These are phyloP conservation scores for Aurelia coerulea DNA, from an alignment of 30 jellyfish, hydroid and myxozoan species.

Conservation along the genomic window DNA sequence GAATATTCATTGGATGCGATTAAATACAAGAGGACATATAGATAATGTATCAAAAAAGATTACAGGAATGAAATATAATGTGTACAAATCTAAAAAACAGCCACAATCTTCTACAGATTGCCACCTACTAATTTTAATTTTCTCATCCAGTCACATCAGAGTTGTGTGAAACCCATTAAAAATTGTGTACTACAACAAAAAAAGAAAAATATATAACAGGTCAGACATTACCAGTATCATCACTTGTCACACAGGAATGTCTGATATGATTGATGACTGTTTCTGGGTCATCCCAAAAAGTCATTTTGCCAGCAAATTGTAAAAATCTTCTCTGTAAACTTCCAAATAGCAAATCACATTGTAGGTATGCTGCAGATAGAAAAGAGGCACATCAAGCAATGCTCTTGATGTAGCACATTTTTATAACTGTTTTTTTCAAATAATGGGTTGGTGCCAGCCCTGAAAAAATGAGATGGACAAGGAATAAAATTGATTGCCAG, in stretches of 20 bases:
- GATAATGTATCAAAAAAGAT: neutral
- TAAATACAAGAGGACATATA: neutral
- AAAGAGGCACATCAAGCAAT: too few relatives aligned
- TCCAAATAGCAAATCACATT: too few relatives aligned
- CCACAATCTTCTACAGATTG: too few relatives aligned
- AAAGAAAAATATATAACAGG: neutral
- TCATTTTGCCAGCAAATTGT: conserved; percentile 34
- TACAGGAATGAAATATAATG: neutral
- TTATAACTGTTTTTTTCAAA: too few relatives aligned
- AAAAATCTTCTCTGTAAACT: too few relatives aligned
- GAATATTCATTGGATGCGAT: neutral
- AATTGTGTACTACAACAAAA: neutral
- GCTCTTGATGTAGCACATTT: too few relatives aligned
- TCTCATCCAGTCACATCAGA: too few relatives aligned
- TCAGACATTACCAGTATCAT: conserved; percentile 85
- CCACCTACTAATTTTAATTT: too few relatives aligned
- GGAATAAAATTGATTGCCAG: too few relatives aligned
- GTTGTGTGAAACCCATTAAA: neutral
- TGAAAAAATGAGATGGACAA: too few relatives aligned
- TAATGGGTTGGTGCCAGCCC: too few relatives aligned
- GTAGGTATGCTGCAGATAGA: too few relatives aligned
- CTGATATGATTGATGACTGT: conserved; percentile 94
- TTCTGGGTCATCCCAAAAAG: conserved; percentile 99
- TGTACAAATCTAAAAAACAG: neutral
- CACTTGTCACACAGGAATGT: conserved; percentile 98